Percentiles rank a stretch among this genome's conserved stretches.
Conservation (phyloP, 1,140 invertebrate species). For the Diploscapter pachys region DNA sequence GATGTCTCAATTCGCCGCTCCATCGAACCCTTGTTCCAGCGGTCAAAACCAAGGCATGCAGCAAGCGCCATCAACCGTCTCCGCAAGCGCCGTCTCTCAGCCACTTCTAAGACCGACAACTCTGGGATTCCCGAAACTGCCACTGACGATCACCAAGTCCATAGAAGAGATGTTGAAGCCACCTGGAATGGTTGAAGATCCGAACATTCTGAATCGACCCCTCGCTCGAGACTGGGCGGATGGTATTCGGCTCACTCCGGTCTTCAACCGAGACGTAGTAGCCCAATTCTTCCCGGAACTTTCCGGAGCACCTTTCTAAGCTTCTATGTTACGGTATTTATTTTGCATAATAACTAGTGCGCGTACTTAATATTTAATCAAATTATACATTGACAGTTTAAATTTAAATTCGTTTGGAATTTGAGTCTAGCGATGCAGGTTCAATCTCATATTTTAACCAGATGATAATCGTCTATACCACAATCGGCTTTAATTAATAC, state of each 20-base stretch:
- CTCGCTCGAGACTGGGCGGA: conserved; percentile 34
- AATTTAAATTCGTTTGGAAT: no score
- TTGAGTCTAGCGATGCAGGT: no score
- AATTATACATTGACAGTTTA: no score
- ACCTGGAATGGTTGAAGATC: conserved; percentile 20
- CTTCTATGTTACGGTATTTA: neutral
- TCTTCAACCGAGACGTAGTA: conserved; percentile 33
- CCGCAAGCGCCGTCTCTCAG: conserved; percentile 1
- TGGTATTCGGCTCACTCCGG: conserved; percentile 24
- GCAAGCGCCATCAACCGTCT: neutral
- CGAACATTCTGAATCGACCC: conserved; percentile 13
- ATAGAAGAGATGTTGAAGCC: conserved; percentile 27
- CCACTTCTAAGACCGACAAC: conserved; percentile 4
- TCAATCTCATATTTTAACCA: no score
- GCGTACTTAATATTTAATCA: no score
- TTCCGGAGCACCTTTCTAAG: conserved; percentile 1
- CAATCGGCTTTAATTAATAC: no score
- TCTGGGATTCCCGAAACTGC: conserved; percentile 22
- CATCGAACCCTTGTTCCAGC: neutral
- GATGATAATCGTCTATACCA: no score
- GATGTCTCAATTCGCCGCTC: neutral
- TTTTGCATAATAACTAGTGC: no score
- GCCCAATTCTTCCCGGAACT: conserved; percentile 38
- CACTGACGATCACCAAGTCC: conserved; percentile 25
- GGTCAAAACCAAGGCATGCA: neutral